Evolutionary conservation across 2,797 vertebrate species (phyloP).

Genomic region (Taeniopygia guttata): DNA sequence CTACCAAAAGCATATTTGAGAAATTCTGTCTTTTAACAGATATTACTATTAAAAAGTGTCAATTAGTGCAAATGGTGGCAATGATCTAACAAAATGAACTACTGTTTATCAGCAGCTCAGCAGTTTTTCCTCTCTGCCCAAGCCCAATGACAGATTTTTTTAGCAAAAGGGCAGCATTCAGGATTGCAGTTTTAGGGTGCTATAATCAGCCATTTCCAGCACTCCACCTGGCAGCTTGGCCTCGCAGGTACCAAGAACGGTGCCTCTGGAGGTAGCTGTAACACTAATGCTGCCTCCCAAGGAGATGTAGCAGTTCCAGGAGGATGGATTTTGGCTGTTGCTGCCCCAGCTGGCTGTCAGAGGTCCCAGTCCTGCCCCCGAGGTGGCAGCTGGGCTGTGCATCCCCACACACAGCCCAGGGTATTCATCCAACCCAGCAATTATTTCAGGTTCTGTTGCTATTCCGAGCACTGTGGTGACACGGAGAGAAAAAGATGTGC

Average conservation of each 20-base stretch:
- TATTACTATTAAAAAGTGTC: neutral
- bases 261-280: neutral
- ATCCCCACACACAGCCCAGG: neutral
- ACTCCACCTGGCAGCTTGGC: neutral
- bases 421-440: neutral
- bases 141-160: neutral
- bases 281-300: neutral
- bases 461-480: neutral
- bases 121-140: neutral
- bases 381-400: neutral
- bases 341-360: neutral
- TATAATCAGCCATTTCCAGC: neutral
- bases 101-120: neutral
- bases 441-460: neutral
- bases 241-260: fast-evolving
- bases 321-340: neutral
- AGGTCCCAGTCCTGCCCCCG: neutral
- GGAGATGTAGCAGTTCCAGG: neutral
- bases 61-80: neutral
- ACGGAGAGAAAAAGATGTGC: neutral
- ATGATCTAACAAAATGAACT: neutral
- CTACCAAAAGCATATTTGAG: neutral
- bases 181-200: neutral
- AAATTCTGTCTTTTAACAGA: neutral
- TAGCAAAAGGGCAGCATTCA: neutral